phyloP scores from a whole-genome alignment of 2,888 invertebrate species.

The Platerodrilus igneus region DNA sequence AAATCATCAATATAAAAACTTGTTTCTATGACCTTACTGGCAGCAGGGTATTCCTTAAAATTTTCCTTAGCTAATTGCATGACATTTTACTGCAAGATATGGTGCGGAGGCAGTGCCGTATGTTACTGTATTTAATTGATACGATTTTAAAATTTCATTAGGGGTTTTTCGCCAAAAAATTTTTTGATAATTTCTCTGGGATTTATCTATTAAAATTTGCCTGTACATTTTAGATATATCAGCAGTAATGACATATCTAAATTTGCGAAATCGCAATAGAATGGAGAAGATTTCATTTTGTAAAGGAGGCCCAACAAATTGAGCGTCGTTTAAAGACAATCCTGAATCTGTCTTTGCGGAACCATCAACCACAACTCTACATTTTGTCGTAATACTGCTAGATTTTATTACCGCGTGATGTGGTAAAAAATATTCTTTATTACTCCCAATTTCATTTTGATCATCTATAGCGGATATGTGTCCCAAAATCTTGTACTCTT shows the following conservation, averaged over 20 bases:
- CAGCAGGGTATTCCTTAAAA: conserved; percentile 11
- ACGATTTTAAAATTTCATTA: conserved; percentile 15
- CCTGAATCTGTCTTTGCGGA: conserved; percentile 9
- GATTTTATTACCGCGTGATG: conserved; percentile 22
- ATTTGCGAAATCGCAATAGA: conserved; percentile 8
- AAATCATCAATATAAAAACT: conserved; percentile 29
- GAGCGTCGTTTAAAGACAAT: conserved; percentile 12
- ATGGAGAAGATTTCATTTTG: conserved; percentile 19
- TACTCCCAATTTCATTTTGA: no score
- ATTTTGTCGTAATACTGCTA: conserved; percentile 8
- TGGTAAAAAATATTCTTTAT: conserved; percentile 17
- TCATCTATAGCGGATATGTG: conserved; percentile 25
- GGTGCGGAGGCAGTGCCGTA: conserved; percentile 26
- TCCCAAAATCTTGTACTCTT: conserved; percentile 23
- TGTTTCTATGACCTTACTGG: conserved; percentile 15
- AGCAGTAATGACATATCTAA: conserved; percentile 4
- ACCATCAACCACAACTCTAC: no score
- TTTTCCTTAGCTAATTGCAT: conserved; percentile 19
- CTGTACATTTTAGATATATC: conserved; percentile 16
- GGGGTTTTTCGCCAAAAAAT: conserved; percentile 9
- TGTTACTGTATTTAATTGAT: conserved; percentile 24
- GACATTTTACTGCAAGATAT: conserved; percentile 21
- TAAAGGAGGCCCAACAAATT: conserved; percentile 14
- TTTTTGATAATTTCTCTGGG: conserved; percentile 7
- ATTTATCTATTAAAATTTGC: conserved; percentile 6